These are phyloP conservation scores for Coenobita brevimanus DNA, from an alignment of 1,140 invertebrate genomes.

Conservation along the genomic window DNA sequence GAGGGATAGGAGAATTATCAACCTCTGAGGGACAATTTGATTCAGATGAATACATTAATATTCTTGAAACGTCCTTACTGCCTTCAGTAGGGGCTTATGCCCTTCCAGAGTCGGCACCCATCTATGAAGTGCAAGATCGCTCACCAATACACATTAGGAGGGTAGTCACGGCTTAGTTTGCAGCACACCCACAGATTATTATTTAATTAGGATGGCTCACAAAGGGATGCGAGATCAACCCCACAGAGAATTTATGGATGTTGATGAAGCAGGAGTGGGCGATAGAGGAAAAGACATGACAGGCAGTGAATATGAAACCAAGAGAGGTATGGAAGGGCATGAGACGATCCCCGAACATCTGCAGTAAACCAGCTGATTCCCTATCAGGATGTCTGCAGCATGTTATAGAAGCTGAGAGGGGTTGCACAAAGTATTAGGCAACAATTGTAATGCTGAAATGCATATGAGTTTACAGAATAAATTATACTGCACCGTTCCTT, in stretches of 20 bases:
- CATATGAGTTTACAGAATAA: too few relatives aligned
- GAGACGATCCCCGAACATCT: background rate
- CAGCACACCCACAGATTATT: background rate
- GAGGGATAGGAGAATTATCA: background rate
- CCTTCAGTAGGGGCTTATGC: conserved; percentile 1
- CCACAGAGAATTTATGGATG: background rate
- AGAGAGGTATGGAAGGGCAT: conserved; percentile 8
- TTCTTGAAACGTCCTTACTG: background rate
- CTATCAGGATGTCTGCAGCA: background rate
- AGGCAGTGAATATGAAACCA: background rate
- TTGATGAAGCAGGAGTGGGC: background rate
- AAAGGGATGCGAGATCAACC: background rate
- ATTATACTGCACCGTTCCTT: too few relatives aligned
- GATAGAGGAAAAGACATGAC: too few relatives aligned
- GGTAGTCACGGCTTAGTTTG: background rate
- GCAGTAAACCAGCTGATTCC: background rate
- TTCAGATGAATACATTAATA: background rate
- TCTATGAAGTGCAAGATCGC: background rate
- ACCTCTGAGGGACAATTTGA: background rate
- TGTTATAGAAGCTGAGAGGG: background rate
- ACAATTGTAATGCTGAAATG: too few relatives aligned
- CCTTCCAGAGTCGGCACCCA: background rate
- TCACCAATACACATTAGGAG: background rate
- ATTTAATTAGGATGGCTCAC: background rate
- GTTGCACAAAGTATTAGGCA: background rate